These are phyloP conservation scores for Mustelus asterias DNA, from an alignment of 2,113 vertebrate species.

Conservation along the genomic window DNA sequence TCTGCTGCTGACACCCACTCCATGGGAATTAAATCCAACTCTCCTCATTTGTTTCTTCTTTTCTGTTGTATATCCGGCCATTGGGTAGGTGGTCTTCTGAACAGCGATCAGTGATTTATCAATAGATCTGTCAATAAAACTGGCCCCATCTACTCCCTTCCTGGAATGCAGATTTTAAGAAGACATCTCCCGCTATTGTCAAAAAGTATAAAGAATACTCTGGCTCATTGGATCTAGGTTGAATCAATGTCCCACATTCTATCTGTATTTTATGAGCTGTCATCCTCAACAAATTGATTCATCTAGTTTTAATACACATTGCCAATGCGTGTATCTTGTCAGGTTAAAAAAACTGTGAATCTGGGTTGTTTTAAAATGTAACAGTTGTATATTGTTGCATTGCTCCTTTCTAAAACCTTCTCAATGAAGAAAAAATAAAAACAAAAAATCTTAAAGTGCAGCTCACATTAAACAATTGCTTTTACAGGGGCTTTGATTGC, in stretches of 20 bases:
- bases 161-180: neutral
- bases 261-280: neutral
- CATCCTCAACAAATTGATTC: neutral
- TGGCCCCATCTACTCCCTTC: neutral
- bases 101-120: neutral
- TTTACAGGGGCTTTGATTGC: neutral
- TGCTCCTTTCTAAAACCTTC: neutral
- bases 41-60: neutral
- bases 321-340: neutral
- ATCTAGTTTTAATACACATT: neutral
- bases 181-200: neutral
- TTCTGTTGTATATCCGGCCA: too few relatives aligned
- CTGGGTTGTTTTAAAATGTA: neutral
- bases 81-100: neutral
- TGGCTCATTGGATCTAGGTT: neutral
- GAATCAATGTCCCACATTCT: neutral
- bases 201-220: neutral
- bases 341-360: neutral
- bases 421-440: neutral
- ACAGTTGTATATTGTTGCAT: neutral
- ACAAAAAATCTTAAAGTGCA: neutral
- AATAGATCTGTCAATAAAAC: neutral
- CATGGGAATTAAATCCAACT: neutral
- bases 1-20: neutral
- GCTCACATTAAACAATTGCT: neutral